Evolutionary conservation across 1,140 invertebrate species (phyloP).

Genomic region (Trigoniulus corallinus): DNA sequence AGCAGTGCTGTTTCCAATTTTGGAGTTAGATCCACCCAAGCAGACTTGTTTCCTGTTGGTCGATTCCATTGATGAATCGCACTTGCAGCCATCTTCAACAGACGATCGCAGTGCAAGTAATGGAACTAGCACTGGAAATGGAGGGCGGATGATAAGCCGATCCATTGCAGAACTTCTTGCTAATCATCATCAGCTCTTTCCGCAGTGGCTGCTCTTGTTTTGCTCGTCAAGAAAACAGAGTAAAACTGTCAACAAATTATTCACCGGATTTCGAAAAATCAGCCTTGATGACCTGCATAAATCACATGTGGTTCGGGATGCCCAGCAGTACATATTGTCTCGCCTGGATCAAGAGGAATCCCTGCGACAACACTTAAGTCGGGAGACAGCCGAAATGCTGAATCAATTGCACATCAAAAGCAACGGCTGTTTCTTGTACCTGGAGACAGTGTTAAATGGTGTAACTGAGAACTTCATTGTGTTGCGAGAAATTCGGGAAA

Average conservation of each 20-base stretch:
- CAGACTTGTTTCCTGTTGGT: slow-evolving; percentile 70
- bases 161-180: slow-evolving; percentile 73
- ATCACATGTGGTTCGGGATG: slow-evolving; percentile 62
- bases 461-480: slow-evolving; percentile 85
- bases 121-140: background rate
- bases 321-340: slow-evolving; percentile 86
- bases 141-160: slow-evolving; percentile 22
- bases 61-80: slow-evolving; percentile 76
- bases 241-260: slow-evolving; percentile 72
- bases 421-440: slow-evolving; percentile 85
- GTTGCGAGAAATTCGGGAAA: slow-evolving; percentile 63
- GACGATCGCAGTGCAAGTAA: background rate
- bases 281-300: slow-evolving; percentile 77
- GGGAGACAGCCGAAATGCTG: slow-evolving; percentile 80
- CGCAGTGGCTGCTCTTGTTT: slow-evolving; percentile 78
- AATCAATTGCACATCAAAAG: slow-evolving; percentile 93
- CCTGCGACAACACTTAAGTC: slow-evolving; percentile 56
- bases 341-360: slow-evolving; percentile 67
- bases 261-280: slow-evolving; percentile 86
- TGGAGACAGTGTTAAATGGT: slow-evolving; percentile 82
- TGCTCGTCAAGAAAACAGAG: slow-evolving; percentile 66
- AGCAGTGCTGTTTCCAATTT: slow-evolving; percentile 63
- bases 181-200: slow-evolving; percentile 79
- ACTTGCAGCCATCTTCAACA: slow-evolving; percentile 11
- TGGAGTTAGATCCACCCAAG: slow-evolving; percentile 61